Evolutionary conservation across 2,113 vertebrate genomes (phyloP).

Genomic region (Ictidomys tridecemlineatus): DNA sequence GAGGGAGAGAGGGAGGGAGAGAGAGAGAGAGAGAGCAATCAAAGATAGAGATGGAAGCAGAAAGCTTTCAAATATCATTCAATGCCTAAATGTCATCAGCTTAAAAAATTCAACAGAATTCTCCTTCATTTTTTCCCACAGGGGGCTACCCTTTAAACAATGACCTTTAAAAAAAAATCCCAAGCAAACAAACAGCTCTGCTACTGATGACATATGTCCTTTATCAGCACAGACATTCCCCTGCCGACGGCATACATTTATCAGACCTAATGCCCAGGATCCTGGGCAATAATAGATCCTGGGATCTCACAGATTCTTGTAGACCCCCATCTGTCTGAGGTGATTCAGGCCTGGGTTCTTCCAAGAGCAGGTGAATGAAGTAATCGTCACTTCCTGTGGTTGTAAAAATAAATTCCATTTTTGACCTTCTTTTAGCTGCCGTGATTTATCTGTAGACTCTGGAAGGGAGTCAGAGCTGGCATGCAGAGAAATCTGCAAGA

Average conservation of each 20-base stretch:
- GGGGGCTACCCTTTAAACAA: slow-evolving; percentile 78
- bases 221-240: slow-evolving; percentile 32
- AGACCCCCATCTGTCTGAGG: not conserved
- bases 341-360: slow-evolving; percentile 2
- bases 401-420: slow-evolving; percentile 63
- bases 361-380: not conserved
- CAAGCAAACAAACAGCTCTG: slow-evolving; percentile 64
- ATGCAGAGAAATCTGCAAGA: not conserved
- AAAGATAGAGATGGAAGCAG: not conserved
- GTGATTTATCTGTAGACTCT: not conserved
- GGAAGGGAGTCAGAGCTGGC: not conserved
- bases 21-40: not conserved
- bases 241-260: not conserved
- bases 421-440: slow-evolving; percentile 32
- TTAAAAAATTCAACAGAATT: slow-evolving; percentile 77
- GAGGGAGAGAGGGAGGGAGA: not conserved
- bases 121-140: slow-evolving; percentile 74
- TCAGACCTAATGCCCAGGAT: not conserved
- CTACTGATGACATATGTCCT: slow-evolving; percentile 25
- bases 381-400: not conserved
- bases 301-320: not conserved
- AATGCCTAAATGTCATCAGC: slow-evolving; percentile 78
- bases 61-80: slow-evolving; percentile 70
- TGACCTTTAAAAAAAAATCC: slow-evolving; percentile 72
- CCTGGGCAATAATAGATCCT: not conserved